phyloP scores from a whole-genome alignment of 2,797 vertebrate genomes.

The Gobionotothen gibberifrons region DNA sequence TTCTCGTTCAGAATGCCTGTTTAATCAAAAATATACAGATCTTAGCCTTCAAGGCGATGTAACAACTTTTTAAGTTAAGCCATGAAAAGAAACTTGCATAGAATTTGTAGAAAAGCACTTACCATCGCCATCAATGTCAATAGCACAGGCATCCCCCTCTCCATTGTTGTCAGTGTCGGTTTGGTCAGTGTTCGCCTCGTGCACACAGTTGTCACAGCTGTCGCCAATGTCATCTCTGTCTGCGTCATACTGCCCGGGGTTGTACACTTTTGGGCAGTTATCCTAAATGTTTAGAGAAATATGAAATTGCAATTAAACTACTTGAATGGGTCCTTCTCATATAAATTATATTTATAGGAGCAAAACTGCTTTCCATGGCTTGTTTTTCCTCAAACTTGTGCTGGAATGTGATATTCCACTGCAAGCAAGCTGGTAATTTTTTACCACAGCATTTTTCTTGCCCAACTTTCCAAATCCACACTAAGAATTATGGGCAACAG shows the following conservation, averaged over 20 bases:
- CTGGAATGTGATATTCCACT: slow-evolving; percentile 68
- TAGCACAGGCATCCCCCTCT: slow-evolving; percentile 96
- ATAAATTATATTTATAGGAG: slow-evolving; percentile 30
- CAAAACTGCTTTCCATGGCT: slow-evolving; percentile 38
- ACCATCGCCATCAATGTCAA: slow-evolving; percentile 99
- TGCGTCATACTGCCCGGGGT: slow-evolving; percentile 95
- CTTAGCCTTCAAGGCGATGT: slow-evolving; percentile 23
- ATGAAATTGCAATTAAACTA: slow-evolving; percentile 31
- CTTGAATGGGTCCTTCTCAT: slow-evolving; percentile 24
- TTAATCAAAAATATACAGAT: slow-evolving; percentile 38
- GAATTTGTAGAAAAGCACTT: slow-evolving; percentile 52
- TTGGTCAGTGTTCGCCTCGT: slow-evolving; percentile 96
- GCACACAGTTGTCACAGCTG: slow-evolving; percentile 96
- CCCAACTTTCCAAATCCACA: slow-evolving; percentile 71
- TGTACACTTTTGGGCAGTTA: slow-evolving; percentile 96
- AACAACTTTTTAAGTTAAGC: neutral
- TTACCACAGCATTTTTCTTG: slow-evolving; percentile 67
- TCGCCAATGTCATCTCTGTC: slow-evolving; percentile 97
- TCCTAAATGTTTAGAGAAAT: slow-evolving; percentile 85
- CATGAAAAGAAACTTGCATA: neutral
- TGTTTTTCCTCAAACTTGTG: slow-evolving; percentile 32
- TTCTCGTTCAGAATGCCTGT: slow-evolving; percentile 94
- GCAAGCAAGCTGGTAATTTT: slow-evolving; percentile 59
- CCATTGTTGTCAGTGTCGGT: slow-evolving; percentile 96
- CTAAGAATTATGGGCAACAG: slow-evolving; percentile 70